Base-by-base conservation (phyloP, 2,888 invertebrate species). In the Parasteatoda lunata region DNA sequence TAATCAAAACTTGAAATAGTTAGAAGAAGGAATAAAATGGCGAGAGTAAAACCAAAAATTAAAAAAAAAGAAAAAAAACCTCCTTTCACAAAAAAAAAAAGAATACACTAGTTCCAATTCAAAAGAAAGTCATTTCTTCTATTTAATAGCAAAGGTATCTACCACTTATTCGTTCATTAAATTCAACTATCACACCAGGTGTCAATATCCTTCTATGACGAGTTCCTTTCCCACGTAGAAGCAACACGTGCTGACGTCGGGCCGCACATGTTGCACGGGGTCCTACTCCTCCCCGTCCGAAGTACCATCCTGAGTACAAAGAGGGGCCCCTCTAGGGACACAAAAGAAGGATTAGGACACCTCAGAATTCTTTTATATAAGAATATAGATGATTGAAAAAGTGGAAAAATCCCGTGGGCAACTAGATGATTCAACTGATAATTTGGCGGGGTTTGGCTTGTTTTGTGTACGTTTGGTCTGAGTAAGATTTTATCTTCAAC, bases 281-380 rank as follows among this genome's bases (percentile, higher is more conserved):
- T 48, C 47, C 54, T 11, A 3, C 59, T 9, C 75, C 49, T 30
- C 54, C 45, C 13, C 52, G 51, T 52, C 68, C 45, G 65, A n/a
- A 54, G 70, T 47, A 48, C 45, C 54, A 30, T 52, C 49, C 51
- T 66, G 77, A 15, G 3, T 49, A n/a, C 69, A 76, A 48, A 66
- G 68, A 68, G 48, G 70, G 76, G 49, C 5, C 30, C 69, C 64
- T 49, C n/a, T 8, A 47, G 54, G 68, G 59, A n/a, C 11, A 77
- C 70, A 83, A 83, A 76, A 71, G 77, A 71, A 77, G 83, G 83
- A 83, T 83, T 83, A 83, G 54, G 71, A 77, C 83, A 83, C 83
- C 83, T 83, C 83, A 11, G 64, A 51, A 70, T 77, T 65, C 71
- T 77, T 83, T 83, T 77, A 9, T 76, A 47, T 52, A 8, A 3